phyloP scores from a whole-genome alignment of 2,888 invertebrate genomes.

The Drosophila kanekoi region DNA sequence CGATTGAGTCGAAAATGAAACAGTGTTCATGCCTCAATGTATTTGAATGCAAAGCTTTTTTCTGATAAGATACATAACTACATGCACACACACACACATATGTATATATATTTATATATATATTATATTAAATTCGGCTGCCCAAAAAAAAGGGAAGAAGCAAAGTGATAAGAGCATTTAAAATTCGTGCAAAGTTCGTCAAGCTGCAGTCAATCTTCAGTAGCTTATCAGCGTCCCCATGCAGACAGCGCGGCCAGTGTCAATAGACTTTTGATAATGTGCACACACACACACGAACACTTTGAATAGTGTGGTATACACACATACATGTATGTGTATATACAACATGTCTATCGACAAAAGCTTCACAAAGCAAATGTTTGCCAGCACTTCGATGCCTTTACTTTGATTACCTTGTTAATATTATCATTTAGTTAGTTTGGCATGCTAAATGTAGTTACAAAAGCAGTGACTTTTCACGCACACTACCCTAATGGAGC shows the following conservation, averaged over 20 bases:
- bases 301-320: conserved; percentile 2
- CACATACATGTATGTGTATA: conserved; percentile 5
- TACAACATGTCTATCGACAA: not conserved
- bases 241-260: conserved; percentile 74
- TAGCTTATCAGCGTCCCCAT: conserved; percentile 63
- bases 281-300: conserved; percentile 1
- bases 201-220: conserved; percentile 38
- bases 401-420: conserved; percentile 6
- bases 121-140: not conserved
- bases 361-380: conserved; percentile 7
- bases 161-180: conserved; percentile 24
- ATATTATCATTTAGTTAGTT: conserved; percentile 15
- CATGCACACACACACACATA: not conserved
- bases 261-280: conserved; percentile 68
- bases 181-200: conserved; percentile 60
- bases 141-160: conserved; percentile 14
- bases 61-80: conserved; percentile 13
- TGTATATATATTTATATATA: too few relatives aligned
- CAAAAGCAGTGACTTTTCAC: conserved; percentile 9
- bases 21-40: conserved; percentile 2
- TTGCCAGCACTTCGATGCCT: not conserved
- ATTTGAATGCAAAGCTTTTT: conserved; percentile 14
- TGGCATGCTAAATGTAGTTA: conserved; percentile 49
- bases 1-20: conserved; percentile 7
- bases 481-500: conserved; percentile 10